Percentiles rank a stretch among this genome's conserved stretches.
These are phyloP conservation scores for Amorpha juglandis DNA, from an alignment of 2,888 invertebrate species.

Conservation along the genomic window DNA sequence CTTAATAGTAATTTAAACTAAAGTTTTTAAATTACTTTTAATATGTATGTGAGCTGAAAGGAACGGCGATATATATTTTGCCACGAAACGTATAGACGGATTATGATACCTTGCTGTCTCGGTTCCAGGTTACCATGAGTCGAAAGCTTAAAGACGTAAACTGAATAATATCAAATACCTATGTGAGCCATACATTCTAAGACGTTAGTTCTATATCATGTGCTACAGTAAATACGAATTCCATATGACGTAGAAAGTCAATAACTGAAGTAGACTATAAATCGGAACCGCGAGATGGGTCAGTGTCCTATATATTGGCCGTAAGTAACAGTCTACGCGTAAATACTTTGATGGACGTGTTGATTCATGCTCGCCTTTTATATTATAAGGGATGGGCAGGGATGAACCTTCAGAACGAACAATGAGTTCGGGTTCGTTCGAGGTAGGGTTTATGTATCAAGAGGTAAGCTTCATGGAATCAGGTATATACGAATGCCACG, in stretches of 20 bases:
- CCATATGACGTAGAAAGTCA: conserved; percentile 37
- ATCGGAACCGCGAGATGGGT: conserved; percentile 64
- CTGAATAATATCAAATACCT: too few relatives aligned
- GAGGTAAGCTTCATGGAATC: background rate
- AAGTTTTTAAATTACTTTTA: background rate
- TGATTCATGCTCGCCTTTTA: conserved; percentile 32
- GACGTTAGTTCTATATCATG: too few relatives aligned
- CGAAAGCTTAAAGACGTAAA: too few relatives aligned
- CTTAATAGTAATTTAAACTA: background rate
- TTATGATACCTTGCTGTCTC: conserved; percentile 5
- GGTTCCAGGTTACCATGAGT: background rate
- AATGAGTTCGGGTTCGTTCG: conserved; percentile 2
- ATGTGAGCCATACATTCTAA: too few relatives aligned
- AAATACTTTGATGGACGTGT: conserved; percentile 64
- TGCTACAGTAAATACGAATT: background rate
- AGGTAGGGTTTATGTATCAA: background rate
- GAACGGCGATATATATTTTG: too few relatives aligned
- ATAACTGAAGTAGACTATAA: conserved; percentile 54
- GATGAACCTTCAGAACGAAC: conserved; percentile 23
- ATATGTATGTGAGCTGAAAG: background rate
- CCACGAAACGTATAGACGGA: background rate
- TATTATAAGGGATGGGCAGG: conserved; percentile 18
- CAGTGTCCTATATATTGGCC: conserved; percentile 70
- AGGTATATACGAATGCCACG: background rate
- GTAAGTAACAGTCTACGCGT: conserved; percentile 57